A percentile compares a stretch with the other conserved stretches of the same genome.
phyloP scores from a whole-genome alignment of 2,888 invertebrate species.

The Pyrrhia umbra region DNA sequence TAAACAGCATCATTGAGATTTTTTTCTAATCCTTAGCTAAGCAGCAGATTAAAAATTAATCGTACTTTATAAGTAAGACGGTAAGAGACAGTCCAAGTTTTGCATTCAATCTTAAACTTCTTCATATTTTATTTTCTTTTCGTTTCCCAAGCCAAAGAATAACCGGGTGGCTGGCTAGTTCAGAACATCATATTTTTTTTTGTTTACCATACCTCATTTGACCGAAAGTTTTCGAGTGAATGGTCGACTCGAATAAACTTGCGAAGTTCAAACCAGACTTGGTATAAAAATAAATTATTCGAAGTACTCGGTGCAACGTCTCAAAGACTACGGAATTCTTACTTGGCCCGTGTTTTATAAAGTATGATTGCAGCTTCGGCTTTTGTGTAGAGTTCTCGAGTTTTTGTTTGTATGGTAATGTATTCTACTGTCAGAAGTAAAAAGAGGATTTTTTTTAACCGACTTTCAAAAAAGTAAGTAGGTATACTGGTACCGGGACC shows the following conservation, averaged over 20 bases:
- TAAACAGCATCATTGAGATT: too few species aligned
- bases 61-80: too few species aligned
- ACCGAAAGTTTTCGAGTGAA: constrained; percentile 58
- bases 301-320: constrained; percentile 61
- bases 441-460: not conserved
- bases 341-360: constrained; percentile 43
- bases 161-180: constrained; percentile 15
- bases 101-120: constrained; percentile 36
- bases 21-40: too few species aligned
- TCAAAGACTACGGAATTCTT: constrained; percentile 40
- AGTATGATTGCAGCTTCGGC: constrained; percentile 43
- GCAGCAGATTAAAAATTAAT: too few species aligned
- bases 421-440: not conserved
- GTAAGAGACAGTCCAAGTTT: constrained; percentile 42
- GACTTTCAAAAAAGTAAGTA: too few species aligned
- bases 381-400: constrained; percentile 22
- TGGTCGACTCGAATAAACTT: constrained; percentile 68
- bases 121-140: constrained; percentile 44
- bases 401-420: constrained; percentile 46
- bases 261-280: constrained; percentile 55
- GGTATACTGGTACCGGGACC: too few species aligned
- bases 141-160: constrained; percentile 21
- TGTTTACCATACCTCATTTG: constrained; percentile 66
- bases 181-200: constrained; percentile 40
- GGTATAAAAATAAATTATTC: constrained; percentile 77